Conservation (phyloP, 2,113 vertebrate species). For the Gymnarchus niloticus region DNA sequence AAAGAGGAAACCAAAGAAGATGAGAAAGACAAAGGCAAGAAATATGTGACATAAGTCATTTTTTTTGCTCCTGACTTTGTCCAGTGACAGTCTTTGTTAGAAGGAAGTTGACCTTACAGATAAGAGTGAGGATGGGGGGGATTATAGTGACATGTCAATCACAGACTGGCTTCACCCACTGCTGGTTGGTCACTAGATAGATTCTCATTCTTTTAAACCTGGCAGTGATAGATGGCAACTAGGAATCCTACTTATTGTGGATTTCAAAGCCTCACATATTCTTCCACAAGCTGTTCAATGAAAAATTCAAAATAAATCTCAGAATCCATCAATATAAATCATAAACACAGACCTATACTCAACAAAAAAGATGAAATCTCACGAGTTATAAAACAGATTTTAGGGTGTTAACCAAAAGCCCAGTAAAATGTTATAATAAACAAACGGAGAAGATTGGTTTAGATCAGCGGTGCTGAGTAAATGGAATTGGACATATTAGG, state of each 20-base stretch:
- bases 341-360: not conserved
- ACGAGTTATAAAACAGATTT: not conserved
- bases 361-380: not conserved
- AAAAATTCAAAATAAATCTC: not conserved
- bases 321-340: not conserved
- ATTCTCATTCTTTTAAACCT: not conserved
- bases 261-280: not conserved
- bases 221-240: not conserved
- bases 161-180: not conserved
- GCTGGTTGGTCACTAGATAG: not conserved
- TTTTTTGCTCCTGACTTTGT: not conserved
- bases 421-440: not conserved
- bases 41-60: not conserved
- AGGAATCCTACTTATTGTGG: not conserved
- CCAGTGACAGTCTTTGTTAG: not conserved
- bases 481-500: not conserved
- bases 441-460: not conserved
- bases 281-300: not conserved
- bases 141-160: not conserved
- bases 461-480: not conserved
- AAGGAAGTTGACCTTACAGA: not conserved
- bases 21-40: constrained; percentile 28
- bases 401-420: not conserved
- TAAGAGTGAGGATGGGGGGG: not conserved
- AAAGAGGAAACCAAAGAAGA: not conserved